Percentiles rank a stretch among this genome's conserved stretches.
Conservation (phyloP, 1,140 invertebrate genomes). For the Arion vulgaris region DNA sequence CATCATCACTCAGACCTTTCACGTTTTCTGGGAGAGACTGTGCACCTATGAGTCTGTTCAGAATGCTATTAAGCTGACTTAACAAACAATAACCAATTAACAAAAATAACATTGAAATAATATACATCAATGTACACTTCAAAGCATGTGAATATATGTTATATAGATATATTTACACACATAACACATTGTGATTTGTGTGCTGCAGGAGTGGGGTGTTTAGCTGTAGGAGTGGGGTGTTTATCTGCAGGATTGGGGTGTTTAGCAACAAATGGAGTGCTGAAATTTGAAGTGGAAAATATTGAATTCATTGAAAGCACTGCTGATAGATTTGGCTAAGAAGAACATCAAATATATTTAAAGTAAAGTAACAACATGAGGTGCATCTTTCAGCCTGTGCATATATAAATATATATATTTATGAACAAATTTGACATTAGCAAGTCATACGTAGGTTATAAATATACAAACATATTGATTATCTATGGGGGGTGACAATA, state of each 20-base stretch:
- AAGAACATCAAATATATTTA: not conserved
- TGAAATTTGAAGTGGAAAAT: no score
- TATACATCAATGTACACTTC: no score
- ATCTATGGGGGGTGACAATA: no score
- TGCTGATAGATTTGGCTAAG: not conserved
- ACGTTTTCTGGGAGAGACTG: no score
- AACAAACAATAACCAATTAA: no score
- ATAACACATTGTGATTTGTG: not conserved
- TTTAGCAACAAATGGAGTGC: not conserved
- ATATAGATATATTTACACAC: no score
- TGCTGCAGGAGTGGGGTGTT: not conserved
- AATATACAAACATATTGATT: not conserved
- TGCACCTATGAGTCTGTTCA: no score
- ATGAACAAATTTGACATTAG: not conserved
- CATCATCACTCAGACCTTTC: no score
- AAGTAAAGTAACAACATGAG: not conserved
- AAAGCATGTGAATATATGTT: no score
- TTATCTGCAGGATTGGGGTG: not conserved
- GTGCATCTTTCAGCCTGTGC: not conserved
- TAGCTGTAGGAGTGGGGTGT: not conserved
- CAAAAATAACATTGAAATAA: no score
- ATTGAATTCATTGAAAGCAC: not conserved
- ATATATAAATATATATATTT: not conserved
- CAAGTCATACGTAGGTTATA: not conserved
- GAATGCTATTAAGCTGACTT: no score